Conservation (phyloP, 2,113 vertebrate species). For the Mohoua ochrocephala region DNA sequence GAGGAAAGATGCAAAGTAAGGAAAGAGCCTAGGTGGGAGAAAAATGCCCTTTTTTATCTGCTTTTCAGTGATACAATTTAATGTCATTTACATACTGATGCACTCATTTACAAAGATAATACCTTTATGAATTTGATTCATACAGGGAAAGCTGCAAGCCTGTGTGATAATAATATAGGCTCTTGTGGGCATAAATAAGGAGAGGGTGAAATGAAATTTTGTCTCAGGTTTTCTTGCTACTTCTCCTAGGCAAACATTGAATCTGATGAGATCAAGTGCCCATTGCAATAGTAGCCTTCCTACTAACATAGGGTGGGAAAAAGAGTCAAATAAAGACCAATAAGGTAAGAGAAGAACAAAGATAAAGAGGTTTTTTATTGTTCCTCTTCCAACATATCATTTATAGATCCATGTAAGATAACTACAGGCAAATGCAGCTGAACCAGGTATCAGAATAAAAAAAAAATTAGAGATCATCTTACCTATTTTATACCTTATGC, state of each 20-base stretch:
- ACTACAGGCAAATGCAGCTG: neutral
- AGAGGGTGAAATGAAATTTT: neutral
- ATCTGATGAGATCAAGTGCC: neutral
- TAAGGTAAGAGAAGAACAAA: neutral
- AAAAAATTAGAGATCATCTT: neutral
- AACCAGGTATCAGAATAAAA: neutral
- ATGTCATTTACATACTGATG: neutral
- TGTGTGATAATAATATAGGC: neutral
- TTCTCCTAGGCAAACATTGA: neutral
- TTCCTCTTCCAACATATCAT: neutral
- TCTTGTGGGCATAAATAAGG: neutral
- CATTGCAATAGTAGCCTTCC: neutral
- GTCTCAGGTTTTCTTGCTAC: neutral
- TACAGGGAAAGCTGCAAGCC: neutral
- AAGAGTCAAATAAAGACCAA: neutral
- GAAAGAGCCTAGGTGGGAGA: neutral
- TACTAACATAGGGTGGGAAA: neutral
- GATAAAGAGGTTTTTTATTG: neutral
- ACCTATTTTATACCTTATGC: neutral
- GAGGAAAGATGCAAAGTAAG: neutral
- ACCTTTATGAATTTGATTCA: neutral
- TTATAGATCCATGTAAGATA: neutral
- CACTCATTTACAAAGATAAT: neutral
- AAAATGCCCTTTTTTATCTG: neutral
- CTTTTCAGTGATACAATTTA: neutral